Conservation (phyloP, 2,797 vertebrate genomes). For the Spizella passerina region DNA sequence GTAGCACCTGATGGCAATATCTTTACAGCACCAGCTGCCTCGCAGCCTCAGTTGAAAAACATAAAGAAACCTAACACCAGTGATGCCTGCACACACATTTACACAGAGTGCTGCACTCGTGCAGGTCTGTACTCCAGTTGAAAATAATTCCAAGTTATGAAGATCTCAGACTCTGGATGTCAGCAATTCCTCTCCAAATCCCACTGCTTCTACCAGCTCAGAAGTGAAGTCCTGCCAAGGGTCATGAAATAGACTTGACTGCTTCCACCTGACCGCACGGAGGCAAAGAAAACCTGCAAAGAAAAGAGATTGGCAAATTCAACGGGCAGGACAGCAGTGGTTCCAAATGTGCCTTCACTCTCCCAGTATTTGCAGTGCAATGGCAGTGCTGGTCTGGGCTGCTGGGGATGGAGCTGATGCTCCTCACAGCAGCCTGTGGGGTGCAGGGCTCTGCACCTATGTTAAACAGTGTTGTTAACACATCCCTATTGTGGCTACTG, state of each 20-base stretch:
- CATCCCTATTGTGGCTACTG: background rate
- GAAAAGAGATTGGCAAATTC: background rate
- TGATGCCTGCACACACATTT: slow-evolving; percentile 73
- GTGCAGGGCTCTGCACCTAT: background rate
- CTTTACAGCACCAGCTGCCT: slow-evolving; percentile 83
- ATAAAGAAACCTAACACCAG: slow-evolving; percentile 63
- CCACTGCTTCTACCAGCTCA: slow-evolving; percentile 82
- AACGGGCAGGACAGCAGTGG: background rate
- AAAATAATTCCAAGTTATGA: slow-evolving; percentile 81
- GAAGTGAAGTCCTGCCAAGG: slow-evolving; percentile 88
- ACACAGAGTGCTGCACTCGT: slow-evolving; percentile 64
- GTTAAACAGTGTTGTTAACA: accelerated
- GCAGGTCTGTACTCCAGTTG: slow-evolving; percentile 81
- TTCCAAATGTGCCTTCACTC: background rate
- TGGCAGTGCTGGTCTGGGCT: background rate
- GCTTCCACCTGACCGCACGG: slow-evolving; percentile 88
- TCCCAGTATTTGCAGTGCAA: background rate
- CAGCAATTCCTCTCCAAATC: slow-evolving; percentile 60
- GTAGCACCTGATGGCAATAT: slow-evolving; percentile 80
- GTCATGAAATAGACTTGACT: slow-evolving; percentile 95
- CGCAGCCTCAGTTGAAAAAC: slow-evolving; percentile 75
- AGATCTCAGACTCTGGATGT: slow-evolving; percentile 75
- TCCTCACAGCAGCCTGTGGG: accelerated
- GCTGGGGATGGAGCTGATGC: background rate
- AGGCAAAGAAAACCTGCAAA: slow-evolving; percentile 89